Evolutionary conservation across 2,797 vertebrate genomes (phyloP), one percentile per base, ranked within the genome.

Genomic region (Holocentrus rufus): DNA sequence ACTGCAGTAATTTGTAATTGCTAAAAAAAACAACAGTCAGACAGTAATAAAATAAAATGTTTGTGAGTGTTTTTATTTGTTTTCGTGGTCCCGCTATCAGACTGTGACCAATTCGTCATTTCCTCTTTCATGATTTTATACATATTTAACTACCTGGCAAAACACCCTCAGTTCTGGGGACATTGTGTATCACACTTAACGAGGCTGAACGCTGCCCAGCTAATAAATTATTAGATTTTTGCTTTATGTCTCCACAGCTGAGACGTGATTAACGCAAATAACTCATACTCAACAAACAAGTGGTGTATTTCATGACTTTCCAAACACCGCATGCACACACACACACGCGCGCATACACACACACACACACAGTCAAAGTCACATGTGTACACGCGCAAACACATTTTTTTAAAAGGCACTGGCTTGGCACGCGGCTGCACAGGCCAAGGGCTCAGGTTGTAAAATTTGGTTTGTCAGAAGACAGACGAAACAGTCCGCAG

Each of bases 391-490:
- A 23, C 30, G 55, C 46, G 49, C 63, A 73, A n/a, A 66, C 53
- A 65, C 30, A 66, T 5, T 52, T 65, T 85, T 82, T 81, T 69
- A 82, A 72, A 83, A 88, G 59, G 61, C 58, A 42, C 74, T 87
- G 87, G 86, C 77, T 56, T 71, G 65, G 81, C 57, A 55, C 81
- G 44, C 23, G 80, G 77, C 73, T 76, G 69, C 56, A 42, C 39
- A 57, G 78, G 85, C 85, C 86, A 89, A 78, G 79, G 79, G 50
- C 81, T 69, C 72, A 56, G 79, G 82, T 84, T 85, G 77, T 88
- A 81, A 87, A 85, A 83, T 74, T 39, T 66, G 31, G 74, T 84
- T 80, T 87, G 80, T 89, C 82, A 86, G 79, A 85, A 84, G 84
- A 89, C 88, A 86, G 90, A 79, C 61, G 74, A 61, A 82, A 85